phyloP scores from a whole-genome alignment of 1,140 invertebrate genomes.

The Stegodyphus dumicola region DNA sequence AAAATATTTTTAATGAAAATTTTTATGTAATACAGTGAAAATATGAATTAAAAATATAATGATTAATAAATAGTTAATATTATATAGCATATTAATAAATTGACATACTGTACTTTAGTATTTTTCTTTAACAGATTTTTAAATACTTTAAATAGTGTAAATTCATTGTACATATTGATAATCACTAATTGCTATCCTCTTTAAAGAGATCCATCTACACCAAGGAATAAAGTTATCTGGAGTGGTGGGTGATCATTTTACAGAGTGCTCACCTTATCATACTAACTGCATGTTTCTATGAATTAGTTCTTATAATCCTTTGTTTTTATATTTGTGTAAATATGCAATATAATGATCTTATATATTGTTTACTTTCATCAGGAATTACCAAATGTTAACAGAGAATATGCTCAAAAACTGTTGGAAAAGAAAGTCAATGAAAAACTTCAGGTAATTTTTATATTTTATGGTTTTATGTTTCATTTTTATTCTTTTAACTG shows the following conservation, averaged over 20 bases:
- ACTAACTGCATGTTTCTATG: neutral
- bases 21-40: neutral
- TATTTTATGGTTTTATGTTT: neutral
- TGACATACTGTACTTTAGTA: too few relatives aligned
- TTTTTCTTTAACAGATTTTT: too few relatives aligned
- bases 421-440: slow-evolving; percentile 77
- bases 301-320: neutral
- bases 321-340: neutral
- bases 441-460: slow-evolving; percentile 50
- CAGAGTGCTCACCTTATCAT: neutral
- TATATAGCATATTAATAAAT: too few relatives aligned
- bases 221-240: neutral
- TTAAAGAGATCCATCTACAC: neutral
- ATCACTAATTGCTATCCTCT: too few relatives aligned
- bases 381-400: slow-evolving; percentile 69
- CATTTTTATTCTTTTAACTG: neutral
- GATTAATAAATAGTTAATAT: neutral
- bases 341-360: neutral
- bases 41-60: neutral
- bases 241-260: neutral
- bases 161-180: too few relatives aligned
- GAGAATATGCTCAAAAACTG: slow-evolving; percentile 85
- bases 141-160: too few relatives aligned
- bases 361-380: neutral
- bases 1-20: neutral